A percentile compares a stretch with the other conserved stretches of the same genome.
phyloP scores from a whole-genome alignment of 2,797 vertebrate genomes.

The Urophycis tenuis region DNA sequence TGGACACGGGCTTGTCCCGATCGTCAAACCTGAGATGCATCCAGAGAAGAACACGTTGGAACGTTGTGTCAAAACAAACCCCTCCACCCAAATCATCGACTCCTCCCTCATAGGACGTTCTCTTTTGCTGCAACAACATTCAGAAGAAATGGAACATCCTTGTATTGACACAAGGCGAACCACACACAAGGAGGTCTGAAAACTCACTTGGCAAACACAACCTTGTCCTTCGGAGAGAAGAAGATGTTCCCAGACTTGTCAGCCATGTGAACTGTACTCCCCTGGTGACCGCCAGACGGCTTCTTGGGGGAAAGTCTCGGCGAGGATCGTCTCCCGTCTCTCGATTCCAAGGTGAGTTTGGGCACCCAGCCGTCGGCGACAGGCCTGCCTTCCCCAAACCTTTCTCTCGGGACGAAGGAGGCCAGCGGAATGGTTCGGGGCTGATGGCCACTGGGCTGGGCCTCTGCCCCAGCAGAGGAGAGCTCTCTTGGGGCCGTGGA shows the following conservation, averaged over 20 bases:
- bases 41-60: constrained; percentile 3
- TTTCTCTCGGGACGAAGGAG: constrained; percentile 58
- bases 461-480: constrained; percentile 12
- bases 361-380: constrained; percentile 66
- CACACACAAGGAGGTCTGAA: not conserved
- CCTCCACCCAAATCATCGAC: not conserved
- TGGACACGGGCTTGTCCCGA: constrained; percentile 57
- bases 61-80: not conserved
- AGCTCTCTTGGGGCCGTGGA: constrained; percentile 31
- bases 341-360: constrained; percentile 71
- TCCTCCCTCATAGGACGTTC: not conserved
- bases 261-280: constrained; percentile 55
- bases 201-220: constrained; percentile 78
- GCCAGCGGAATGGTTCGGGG: constrained; percentile 57
- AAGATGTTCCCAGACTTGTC: constrained; percentile 75
- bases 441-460: constrained; percentile 17
- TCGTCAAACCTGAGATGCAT: constrained; percentile 34
- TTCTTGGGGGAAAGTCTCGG: constrained; percentile 56
- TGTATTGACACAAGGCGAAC: not conserved
- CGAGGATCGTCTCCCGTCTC: constrained; percentile 63
- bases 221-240: constrained; percentile 82
- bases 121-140: not conserved
- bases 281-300: constrained; percentile 48
- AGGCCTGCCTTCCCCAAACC: constrained; percentile 50
- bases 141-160: not conserved